Percentiles rank a stretch among this genome's conserved stretches.
Conservation (phyloP, 2,888 invertebrate species). For the Drosophila seclusa region DNA sequence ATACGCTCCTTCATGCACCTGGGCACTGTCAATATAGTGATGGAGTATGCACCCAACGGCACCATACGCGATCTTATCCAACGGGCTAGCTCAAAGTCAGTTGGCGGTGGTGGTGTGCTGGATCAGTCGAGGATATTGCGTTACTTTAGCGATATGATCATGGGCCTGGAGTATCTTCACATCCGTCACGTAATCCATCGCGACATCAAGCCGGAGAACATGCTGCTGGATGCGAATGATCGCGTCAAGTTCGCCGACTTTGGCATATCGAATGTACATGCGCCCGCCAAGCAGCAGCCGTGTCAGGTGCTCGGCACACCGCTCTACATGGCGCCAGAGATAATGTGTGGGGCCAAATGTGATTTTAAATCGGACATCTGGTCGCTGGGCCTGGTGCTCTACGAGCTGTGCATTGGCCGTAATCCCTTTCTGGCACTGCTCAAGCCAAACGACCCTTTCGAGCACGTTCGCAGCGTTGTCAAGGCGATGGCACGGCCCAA, state of each 20-base stretch:
- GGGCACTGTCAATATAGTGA: conserved; percentile 81
- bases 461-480: conserved; percentile 62
- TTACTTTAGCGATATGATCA: conserved; percentile 84
- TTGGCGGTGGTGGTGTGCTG: conserved; percentile 39
- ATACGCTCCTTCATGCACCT: conserved; percentile 76
- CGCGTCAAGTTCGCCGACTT: conserved; percentile 90
- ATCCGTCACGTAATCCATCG: conserved; percentile 86
- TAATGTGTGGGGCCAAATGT: conserved; percentile 88
- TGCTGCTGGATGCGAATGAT: conserved; percentile 88
- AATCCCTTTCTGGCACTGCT: conserved; percentile 71
- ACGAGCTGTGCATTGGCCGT: conserved; percentile 86
- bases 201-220: conserved; percentile 91
- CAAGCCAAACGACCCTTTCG: conserved; percentile 47
- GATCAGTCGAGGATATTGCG: conserved; percentile 73
- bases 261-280: conserved; percentile 86
- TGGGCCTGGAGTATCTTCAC: conserved; percentile 84
- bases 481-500: conserved; percentile 55
- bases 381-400: conserved; percentile 90
- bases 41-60: conserved; percentile 83
- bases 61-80: conserved; percentile 79
- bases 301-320: conserved; percentile 86
- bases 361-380: conserved; percentile 91
- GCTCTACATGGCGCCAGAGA: conserved; percentile 91
- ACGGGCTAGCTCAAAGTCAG: conserved; percentile 6
- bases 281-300: conserved; percentile 58